Conservation (phyloP, 2,797 vertebrate species). For the Clamator glandarius region DNA sequence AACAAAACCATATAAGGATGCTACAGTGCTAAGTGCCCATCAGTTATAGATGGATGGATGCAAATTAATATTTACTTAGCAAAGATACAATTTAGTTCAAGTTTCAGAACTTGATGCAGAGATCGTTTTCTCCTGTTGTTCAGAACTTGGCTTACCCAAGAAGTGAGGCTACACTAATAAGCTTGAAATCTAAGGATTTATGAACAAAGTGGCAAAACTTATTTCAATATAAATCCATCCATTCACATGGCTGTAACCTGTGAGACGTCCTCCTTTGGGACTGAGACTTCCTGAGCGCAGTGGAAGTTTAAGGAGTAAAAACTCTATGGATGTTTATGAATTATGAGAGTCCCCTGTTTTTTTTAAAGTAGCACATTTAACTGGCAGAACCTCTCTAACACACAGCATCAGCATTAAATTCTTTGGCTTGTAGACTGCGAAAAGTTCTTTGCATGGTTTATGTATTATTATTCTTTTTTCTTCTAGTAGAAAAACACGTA, state of each 20-base stretch:
- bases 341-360: neutral
- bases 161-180: conserved; percentile 2
- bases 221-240: conserved; percentile 18
- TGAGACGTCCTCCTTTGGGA: conserved; percentile 28
- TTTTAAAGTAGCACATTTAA: conserved; percentile 19
- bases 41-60: neutral
- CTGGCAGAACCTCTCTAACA: neutral
- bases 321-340: neutral
- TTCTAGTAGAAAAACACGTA: conserved; percentile 14
- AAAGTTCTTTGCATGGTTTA: conserved; percentile 30
- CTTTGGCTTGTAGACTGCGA: neutral
- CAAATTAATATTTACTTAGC: neutral
- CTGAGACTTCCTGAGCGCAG: conserved; percentile 34
- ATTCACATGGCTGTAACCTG: conserved; percentile 1
- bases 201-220: conserved; percentile 12
- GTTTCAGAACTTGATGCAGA: neutral
- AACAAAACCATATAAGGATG: neutral
- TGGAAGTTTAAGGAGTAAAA: conserved; percentile 40
- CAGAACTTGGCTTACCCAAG: neutral
- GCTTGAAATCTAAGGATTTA: conserved; percentile 1
- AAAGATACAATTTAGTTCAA: neutral
- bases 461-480: neutral
- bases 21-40: neutral
- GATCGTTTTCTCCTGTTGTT: neutral
- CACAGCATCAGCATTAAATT: conserved; percentile 1